Base-by-base conservation (phyloP, 2,113 vertebrate species). In the Saccopteryx leptura region DNA sequence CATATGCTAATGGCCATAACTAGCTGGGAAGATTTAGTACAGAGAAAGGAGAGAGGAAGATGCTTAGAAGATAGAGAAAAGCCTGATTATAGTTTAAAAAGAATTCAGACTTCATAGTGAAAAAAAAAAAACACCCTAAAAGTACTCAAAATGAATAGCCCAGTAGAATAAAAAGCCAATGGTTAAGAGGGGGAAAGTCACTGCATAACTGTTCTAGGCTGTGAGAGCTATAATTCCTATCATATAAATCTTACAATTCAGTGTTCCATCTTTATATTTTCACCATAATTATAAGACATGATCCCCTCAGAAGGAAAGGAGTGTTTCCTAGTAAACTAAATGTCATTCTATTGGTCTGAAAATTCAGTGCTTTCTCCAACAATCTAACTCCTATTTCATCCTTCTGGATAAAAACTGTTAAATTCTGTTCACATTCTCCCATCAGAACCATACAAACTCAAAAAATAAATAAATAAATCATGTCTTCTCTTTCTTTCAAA, bases 141-240 rank as follows among this genome's bases (percentile, higher is more conserved):
- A 75, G 84, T 58, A 76, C 14, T 63, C 74, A 71, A 65, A 46
- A 23, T 58, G 81, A 86, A 56, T 54, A 82, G 18, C 26, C 39
- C 31, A 78, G 18, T 92, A 11, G 24, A 74, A 83, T 92, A 26
- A 90, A 92, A 96, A 84, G 28, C 17, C 28, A 93, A 5, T 21
- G 8, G 46, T 31, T 80, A 58, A 63, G 9, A 78, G 54, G 2
- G 61, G 18, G 61, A 56, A 28, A 84, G 26, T 31, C n/a, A 61
- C 91, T 78, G 60, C 86, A 50, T 14, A 14, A 58, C 52, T 50
- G 23, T 15, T 50, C 4, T 24, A 52, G 24, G 5, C 33, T 31
- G 7, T 46, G 48, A 52, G 2, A 66, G 14, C n/a, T 56, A 15
- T 4, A 61, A 1, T 2, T 63, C 21, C 26, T 72, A 10, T 11